phyloP scores from a whole-genome alignment of 2,888 invertebrate species.

The Dromius quadrimaculatus region DNA sequence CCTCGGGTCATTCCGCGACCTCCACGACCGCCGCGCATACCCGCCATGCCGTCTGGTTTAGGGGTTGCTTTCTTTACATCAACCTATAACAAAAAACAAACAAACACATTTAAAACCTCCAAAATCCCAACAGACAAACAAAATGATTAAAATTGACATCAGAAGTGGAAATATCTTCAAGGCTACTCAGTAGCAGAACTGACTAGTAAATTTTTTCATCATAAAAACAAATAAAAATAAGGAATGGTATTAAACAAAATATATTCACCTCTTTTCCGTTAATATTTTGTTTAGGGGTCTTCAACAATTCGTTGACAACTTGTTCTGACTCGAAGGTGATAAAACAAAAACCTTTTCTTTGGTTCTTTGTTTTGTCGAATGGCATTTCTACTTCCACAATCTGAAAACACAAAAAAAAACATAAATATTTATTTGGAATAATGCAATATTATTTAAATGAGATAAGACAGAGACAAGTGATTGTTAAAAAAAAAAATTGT shows the following conservation, averaged over 20 bases:
- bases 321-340: conserved; percentile 97
- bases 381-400: conserved; percentile 97
- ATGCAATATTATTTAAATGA: conserved; percentile 15
- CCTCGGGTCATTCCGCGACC: conserved; percentile 78
- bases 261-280: conserved; percentile 87
- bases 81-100: conserved; percentile 69
- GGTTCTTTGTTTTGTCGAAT: conserved; percentile 96
- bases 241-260: conserved; percentile 51
- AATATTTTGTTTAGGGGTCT: conserved; percentile 92
- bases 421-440: no score
- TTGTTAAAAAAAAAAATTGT: conserved; percentile 23
- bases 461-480: conserved; percentile 3
- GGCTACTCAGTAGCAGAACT: conserved; percentile 59
- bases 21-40: conserved; percentile 76
- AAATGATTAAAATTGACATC: background rate
- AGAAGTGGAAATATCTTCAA: conserved; percentile 52
- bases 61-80: conserved; percentile 97
- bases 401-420: conserved; percentile 67
- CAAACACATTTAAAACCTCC: background rate
- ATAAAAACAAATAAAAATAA: conserved; percentile 23
- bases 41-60: conserved; percentile 83
- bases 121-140: background rate
- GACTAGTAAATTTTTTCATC: conserved; percentile 54
- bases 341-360: conserved; percentile 97
- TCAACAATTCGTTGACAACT: conserved; percentile 90